Conservation (phyloP, 2,113 vertebrate genomes). For the Chaetura pelagica region DNA sequence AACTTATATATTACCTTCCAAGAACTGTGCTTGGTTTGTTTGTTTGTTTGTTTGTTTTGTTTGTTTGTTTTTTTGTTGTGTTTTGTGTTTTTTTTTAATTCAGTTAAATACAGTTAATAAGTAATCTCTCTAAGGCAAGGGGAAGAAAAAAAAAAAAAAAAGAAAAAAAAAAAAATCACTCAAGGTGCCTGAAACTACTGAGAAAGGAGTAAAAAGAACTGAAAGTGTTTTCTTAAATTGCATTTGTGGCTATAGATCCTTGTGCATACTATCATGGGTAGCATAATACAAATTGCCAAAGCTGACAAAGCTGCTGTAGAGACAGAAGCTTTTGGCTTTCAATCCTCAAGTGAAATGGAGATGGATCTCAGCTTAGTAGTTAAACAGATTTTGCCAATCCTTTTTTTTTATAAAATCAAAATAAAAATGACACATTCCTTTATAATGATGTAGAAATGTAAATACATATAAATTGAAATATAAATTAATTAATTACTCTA, state of each 20-base stretch:
- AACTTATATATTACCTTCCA: background rate
- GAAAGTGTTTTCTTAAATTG: constrained; percentile 37
- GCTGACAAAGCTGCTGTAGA: constrained; percentile 50
- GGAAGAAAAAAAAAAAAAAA: background rate
- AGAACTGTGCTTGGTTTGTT: background rate
- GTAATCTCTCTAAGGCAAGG: background rate
- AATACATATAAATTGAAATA: background rate
- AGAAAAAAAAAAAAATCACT: background rate
- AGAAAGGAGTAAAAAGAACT: constrained; percentile 32
- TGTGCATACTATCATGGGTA: constrained; percentile 17
- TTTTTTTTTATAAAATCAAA: constrained; percentile 30
- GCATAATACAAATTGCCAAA: constrained; percentile 49
- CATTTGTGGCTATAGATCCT: constrained; percentile 16
- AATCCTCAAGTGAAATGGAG: constrained; percentile 17
- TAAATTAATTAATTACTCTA: constrained; percentile 38
- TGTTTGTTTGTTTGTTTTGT: no score
- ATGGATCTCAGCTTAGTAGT: background rate
- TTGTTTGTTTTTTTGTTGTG: no score
- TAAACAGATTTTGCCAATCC: constrained; percentile 37
- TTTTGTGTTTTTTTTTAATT: background rate
- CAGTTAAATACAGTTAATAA: constrained; percentile 19
- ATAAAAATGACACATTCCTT: background rate
- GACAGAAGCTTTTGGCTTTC: constrained; percentile 25
- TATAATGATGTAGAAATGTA: constrained; percentile 20
- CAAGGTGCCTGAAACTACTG: background rate